Base-by-base conservation (phyloP, 2,797 vertebrate species). In the Leptatherina wallacei region DNA sequence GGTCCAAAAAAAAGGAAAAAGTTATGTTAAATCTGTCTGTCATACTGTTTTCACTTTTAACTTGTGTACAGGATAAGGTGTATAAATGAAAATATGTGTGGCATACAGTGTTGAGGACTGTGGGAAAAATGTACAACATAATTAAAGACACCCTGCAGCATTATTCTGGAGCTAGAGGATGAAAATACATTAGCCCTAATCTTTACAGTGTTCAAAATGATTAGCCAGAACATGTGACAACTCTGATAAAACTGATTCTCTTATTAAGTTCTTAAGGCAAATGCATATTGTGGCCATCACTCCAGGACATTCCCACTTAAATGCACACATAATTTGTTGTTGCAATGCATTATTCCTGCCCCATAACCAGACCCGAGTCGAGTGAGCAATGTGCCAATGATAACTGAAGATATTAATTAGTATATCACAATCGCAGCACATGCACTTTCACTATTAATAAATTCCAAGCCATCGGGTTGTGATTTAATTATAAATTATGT, bases 401-500 rank as follows among this genome's bases (percentile, higher is more conserved):
- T 94, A 95, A 92, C 81, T 88, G 92, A 93, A 94, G 91, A 96
- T 95, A 95, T 95, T 95, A 95, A 96, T 96, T 95, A 95, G 92
- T 94, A 77, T 87, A 95, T 94, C 90, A 91, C 90, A 85, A 94
- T 92, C 88, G 86, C 91, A 88, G 94, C 94, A 94, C 93, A 91
- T 93, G 93, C 93, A 91, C 94, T 93, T 96, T 96, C 95, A 96
- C 95, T 94, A 94, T 92, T 94, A 95, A 96, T 96, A 95, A 94
- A 96, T 96, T 96, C 95, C 95, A 93, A 91, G 91, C 89, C 95
- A 94, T 95, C 93, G 89, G 88, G 69, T 92, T 92, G 92, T 94
- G 94, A 96, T 96, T 96, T 96, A 96, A 96, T 96, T 96, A 96
- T 95, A 91, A 95, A 96, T 96, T 96, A 95, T 96, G 93, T 94